Percentiles rank a stretch among this genome's conserved stretches.
phyloP scores from a whole-genome alignment of 92 coral and sea anemone species.

The Actinernus sp. region DNA sequence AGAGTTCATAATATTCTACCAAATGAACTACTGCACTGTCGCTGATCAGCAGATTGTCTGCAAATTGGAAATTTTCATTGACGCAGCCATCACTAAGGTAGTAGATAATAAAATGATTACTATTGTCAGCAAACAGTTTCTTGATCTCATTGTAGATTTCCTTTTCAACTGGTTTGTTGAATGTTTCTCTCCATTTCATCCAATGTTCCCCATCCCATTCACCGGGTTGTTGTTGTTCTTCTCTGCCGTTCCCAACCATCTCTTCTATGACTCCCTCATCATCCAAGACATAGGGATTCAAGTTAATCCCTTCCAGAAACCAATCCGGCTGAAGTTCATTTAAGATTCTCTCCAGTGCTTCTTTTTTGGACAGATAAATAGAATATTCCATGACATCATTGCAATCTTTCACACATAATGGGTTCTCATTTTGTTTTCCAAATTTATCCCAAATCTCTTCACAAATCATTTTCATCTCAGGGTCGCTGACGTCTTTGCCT shows the following conservation, averaged over 20 bases:
- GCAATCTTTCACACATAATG: background rate
- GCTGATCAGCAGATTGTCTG: slow-evolving; percentile 19
- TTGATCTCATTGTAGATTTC: slow-evolving; percentile 17
- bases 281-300: slow-evolving; percentile 1
- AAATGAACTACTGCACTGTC: slow-evolving; percentile 37
- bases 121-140: slow-evolving; percentile 48
- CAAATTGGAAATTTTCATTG: slow-evolving; percentile 36
- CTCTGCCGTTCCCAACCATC: background rate
- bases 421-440: slow-evolving; percentile 3
- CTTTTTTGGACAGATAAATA: background rate
- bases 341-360: slow-evolving; percentile 7
- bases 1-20: slow-evolving; percentile 6
- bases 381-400: background rate
- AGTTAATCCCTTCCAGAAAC: slow-evolving; percentile 1
- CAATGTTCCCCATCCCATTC: background rate
- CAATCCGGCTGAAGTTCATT: slow-evolving; percentile 9
- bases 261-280: slow-evolving; percentile 3
- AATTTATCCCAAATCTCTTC: slow-evolving; percentile 12
- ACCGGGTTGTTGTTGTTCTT: slow-evolving; percentile 1
- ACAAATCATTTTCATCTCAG: slow-evolving; percentile 5
- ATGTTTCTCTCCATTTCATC: background rate
- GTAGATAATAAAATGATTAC: slow-evolving; percentile 41
- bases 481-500: slow-evolving; percentile 18
- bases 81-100: slow-evolving; percentile 49
- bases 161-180: slow-evolving; percentile 6